These are phyloP conservation scores for Vidua macroura DNA, from an alignment of 2,113 vertebrate species.

Conservation along the genomic window DNA sequence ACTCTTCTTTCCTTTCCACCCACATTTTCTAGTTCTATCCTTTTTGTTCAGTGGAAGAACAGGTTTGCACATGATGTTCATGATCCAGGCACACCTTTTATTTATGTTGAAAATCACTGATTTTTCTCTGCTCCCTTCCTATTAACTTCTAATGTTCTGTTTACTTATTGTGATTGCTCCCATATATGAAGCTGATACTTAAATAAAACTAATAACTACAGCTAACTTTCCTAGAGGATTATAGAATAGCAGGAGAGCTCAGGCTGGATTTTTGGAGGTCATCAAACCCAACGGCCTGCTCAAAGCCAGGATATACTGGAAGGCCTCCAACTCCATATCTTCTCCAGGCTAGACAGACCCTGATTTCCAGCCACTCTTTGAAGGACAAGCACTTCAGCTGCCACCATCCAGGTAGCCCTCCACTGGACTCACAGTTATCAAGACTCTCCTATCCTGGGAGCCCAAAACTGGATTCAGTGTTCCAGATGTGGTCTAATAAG, in stretches of 20 bases:
- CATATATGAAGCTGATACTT: background rate
- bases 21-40: background rate
- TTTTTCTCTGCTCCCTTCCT: background rate
- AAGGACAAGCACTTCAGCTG: background rate
- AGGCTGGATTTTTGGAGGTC: background rate
- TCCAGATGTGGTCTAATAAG: background rate
- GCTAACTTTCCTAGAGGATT: background rate
- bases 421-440: background rate
- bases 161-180: background rate
- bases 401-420: background rate
- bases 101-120: background rate
- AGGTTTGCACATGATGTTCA: constrained; percentile 31
- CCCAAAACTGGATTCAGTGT: background rate
- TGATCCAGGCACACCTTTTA: background rate
- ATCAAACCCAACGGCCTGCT: background rate
- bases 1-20: background rate
- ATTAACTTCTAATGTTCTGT: background rate
- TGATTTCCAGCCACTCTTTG: background rate
- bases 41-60: background rate
- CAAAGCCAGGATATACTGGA: background rate
- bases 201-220: background rate
- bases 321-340: background rate
- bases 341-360: background rate
- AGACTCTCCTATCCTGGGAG: background rate
- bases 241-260: background rate